Base-by-base conservation (phyloP, 1,140 invertebrate genomes). In the Drosophila littoralis region DNA sequence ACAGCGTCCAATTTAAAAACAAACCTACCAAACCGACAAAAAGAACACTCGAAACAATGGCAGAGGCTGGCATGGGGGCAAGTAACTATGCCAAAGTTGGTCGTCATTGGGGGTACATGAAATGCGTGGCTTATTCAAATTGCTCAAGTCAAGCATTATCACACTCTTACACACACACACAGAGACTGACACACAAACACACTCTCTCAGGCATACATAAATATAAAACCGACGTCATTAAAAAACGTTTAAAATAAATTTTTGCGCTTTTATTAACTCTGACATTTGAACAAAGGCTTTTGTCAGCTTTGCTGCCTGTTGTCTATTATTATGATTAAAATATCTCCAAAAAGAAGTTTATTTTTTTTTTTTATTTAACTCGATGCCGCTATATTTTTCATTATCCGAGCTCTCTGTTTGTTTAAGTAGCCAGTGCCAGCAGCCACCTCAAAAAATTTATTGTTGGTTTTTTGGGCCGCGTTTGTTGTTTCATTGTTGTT, bases 171-270 rank as follows among this genome's bases (percentile, higher is more conserved):
- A 33, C 33, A 42, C 35, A 52, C 50, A 79, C 35, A 70, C 50
- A 59, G 22, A 28, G 22, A 28, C 22, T 5, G 4, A 28, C 7
- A 54, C n/a, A 55, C 58, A 46, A 32, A 60, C 50, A 75, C 54
- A 66, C 46, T 70, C 58, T 66, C 57, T 50, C 54, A 60, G 32
- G 59, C 59, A 50, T 1, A 65, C 45, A 76, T 43, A 77, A 50
- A 68, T 8, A 64, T 28, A 46, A 46, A 28, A 72, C 70, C 75
- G 83, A 89, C 85, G 84, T 89, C 84, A 89, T 89, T 89, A 89
- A 89, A 90, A 89, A 89, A 79, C 84, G 85, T 89, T 89, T 89
- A 89, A 89, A 84, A 81, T 90, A 84, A 75, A 89, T 75, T 89
- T 89, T 89, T 89, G 84, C 84, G 84, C 84, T 86, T 89, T 89